Conservation (phyloP, 2,797 vertebrate genomes). For the Rhyacichthys aspro region DNA sequence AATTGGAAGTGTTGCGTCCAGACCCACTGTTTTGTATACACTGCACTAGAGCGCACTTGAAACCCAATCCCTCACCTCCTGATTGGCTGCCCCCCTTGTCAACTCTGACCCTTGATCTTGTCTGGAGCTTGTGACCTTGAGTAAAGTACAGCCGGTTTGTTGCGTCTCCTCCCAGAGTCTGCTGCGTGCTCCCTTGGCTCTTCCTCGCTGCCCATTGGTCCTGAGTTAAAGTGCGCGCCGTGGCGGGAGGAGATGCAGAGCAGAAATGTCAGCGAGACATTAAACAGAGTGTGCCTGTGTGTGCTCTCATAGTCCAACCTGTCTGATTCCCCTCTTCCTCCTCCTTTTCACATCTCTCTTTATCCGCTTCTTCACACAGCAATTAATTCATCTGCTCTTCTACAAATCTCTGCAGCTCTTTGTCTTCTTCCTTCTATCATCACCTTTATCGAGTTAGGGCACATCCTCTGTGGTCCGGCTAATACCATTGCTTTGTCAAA, state of each 20-base stretch:
- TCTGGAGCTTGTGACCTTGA: conserved; percentile 84
- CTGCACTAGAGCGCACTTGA: conserved; percentile 29
- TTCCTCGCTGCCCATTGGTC: conserved; percentile 56
- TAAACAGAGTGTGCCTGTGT: conserved; percentile 81
- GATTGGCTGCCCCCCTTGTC: conserved; percentile 84
- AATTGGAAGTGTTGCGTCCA: too few species aligned
- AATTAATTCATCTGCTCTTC: conserved; percentile 69
- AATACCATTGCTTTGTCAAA: conserved; percentile 14
- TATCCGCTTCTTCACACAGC: conserved; percentile 55
- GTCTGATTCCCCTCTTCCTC: conserved; percentile 58
- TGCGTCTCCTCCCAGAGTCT: conserved; percentile 48
- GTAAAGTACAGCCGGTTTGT: conserved; percentile 67
- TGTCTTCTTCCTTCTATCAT: conserved; percentile 61
- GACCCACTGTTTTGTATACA: not conserved
- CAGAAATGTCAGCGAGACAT: conserved; percentile 86
- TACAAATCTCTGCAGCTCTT: conserved; percentile 47
- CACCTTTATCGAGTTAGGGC: conserved; percentile 43
- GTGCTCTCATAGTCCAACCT: conserved; percentile 78
- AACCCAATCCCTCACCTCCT: conserved; percentile 71
- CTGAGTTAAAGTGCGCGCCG: conserved; percentile 46
- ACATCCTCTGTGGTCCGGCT: conserved; percentile 2
- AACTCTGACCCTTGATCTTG: conserved; percentile 91
- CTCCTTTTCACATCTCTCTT: conserved; percentile 42
- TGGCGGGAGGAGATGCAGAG: conserved; percentile 62
- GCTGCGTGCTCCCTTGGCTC: conserved; percentile 25